Percentiles rank a stretch among this genome's conserved stretches.
Conservation (phyloP, 2,797 vertebrate species). For the Poecilia gillii region DNA sequence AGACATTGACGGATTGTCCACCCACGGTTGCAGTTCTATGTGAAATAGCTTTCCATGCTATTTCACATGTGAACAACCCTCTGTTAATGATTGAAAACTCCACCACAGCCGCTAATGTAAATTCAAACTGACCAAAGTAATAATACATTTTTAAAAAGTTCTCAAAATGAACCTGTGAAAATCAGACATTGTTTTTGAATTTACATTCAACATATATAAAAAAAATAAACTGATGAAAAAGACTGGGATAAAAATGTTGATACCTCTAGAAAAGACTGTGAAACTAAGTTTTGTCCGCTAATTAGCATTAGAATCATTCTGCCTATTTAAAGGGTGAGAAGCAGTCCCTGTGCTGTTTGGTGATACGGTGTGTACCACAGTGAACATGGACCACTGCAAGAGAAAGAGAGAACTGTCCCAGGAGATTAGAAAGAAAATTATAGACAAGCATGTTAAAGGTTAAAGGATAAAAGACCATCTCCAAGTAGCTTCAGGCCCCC, state of each 20-base stretch:
- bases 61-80: background rate
- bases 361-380: too few relatives aligned
- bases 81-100: background rate
- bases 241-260: too few relatives aligned
- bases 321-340: background rate
- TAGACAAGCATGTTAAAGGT: background rate
- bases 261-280: too few relatives aligned
- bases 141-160: too few relatives aligned
- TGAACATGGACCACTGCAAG: background rate
- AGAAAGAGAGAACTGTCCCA: background rate
- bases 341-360: background rate
- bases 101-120: too few relatives aligned
- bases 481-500: background rate
- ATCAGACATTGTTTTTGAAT: background rate
- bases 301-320: background rate
- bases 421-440: constrained; percentile 1
- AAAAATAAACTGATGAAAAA: background rate
- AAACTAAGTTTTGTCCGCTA: too few relatives aligned
- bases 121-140: too few relatives aligned
- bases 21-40: background rate
- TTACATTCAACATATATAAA: background rate
- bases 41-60: background rate
- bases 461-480: background rate
- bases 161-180: background rate
- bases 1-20: background rate